phyloP scores from a whole-genome alignment of 2,113 vertebrate species.

The Caracal caracal region DNA sequence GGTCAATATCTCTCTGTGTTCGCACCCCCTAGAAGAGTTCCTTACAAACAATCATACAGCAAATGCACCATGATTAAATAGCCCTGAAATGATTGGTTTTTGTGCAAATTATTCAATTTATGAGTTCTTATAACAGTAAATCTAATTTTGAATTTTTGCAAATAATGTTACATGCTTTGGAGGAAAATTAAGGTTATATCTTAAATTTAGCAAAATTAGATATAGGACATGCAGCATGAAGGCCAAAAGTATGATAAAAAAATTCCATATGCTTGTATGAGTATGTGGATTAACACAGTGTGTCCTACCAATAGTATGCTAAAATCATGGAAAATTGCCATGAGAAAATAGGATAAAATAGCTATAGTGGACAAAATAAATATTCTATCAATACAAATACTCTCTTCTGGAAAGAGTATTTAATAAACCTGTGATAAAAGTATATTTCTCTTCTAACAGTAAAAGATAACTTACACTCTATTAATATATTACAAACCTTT shows the following conservation, averaged over 20 bases:
- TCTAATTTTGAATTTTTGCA: background rate
- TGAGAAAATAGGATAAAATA: conserved; percentile 30
- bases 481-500: background rate
- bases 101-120: background rate
- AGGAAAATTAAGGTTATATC: conserved; percentile 23
- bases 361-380: conserved; percentile 15
- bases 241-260: conserved; percentile 7
- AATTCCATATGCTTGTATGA: background rate
- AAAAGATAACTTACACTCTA: background rate
- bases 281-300: background rate
- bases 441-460: background rate
- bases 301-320: background rate
- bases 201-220: conserved; percentile 25
- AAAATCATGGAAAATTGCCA: background rate
- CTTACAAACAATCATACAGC: background rate
- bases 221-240: background rate
- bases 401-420: conserved; percentile 28
- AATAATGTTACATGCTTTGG: background rate
- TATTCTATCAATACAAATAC: conserved; percentile 10
- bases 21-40: background rate
- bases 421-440: background rate
- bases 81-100: background rate
- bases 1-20: background rate
- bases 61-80: background rate
- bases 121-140: background rate